A percentile compares a stretch with the other conserved stretches of the same genome.
Conservation (phyloP, 1,140 invertebrate species). For the Bathynomus jamesi region DNA sequence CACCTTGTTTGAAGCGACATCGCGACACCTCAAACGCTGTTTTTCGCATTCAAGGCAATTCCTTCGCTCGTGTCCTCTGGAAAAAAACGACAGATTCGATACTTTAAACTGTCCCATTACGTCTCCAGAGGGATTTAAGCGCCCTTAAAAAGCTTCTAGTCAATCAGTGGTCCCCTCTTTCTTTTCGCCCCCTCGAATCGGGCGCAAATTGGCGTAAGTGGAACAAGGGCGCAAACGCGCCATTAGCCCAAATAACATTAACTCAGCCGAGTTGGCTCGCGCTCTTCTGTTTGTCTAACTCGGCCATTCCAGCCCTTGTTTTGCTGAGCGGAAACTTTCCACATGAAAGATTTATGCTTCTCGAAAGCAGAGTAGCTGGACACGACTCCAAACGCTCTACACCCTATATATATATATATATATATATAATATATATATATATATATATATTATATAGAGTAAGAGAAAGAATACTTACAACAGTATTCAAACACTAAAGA, state of each 20-base stretch:
- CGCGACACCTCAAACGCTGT: no score
- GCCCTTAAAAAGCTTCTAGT: background rate
- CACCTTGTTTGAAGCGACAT: no score
- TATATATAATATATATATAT: constrained; percentile 3
- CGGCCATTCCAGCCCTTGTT: background rate
- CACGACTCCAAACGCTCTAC: background rate
- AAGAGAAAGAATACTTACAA: no score
- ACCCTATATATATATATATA: background rate
- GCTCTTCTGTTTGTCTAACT: background rate
- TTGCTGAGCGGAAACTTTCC: background rate
- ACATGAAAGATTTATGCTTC: background rate
- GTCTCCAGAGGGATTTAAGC: background rate
- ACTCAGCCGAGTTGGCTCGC: background rate
- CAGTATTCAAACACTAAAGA: background rate
- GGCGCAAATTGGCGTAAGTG: background rate
- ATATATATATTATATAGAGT: no score
- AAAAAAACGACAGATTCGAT: no score
- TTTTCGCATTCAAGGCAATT: no score
- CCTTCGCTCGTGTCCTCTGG: no score
- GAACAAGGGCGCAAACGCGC: background rate
- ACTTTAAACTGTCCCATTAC: no score
- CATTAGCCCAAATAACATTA: background rate
- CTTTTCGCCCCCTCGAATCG: background rate
- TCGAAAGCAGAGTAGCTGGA: background rate
- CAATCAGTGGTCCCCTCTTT: background rate